Conservation (phyloP, 2,888 invertebrate genomes). For the Drosophila atripex region DNA sequence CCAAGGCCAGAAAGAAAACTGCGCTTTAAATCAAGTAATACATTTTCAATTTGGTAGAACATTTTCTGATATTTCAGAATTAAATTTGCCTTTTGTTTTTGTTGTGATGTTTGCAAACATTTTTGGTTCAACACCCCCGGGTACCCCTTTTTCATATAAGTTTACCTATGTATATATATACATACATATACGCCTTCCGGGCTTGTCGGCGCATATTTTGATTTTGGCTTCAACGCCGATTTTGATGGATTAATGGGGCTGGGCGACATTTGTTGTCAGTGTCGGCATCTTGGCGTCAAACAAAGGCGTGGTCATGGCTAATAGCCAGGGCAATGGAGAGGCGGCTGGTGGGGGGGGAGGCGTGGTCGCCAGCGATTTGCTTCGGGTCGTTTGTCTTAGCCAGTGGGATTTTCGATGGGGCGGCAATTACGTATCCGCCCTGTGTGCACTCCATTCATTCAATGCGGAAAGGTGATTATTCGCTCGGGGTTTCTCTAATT, state of each 20-base stretch:
- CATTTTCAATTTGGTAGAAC: neutral
- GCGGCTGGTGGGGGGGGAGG: neutral
- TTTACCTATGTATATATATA: neutral
- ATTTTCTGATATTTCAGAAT: neutral
- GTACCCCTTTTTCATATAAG: neutral
- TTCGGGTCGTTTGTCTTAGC: slow-evolving; percentile 63
- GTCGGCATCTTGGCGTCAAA: slow-evolving; percentile 56
- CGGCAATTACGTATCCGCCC: slow-evolving; percentile 46
- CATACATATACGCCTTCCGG: slow-evolving; percentile 4
- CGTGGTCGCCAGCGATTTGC: slow-evolving; percentile 54
- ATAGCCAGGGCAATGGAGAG: neutral
- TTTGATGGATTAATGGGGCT: slow-evolving; percentile 67
- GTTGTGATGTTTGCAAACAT: neutral
- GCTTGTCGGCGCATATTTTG: slow-evolving; percentile 34
- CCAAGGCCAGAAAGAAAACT: slow-evolving; percentile 1
- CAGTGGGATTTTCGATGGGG: slow-evolving; percentile 15
- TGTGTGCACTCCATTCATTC: slow-evolving; percentile 42
- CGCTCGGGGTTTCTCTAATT: slow-evolving; percentile 43
- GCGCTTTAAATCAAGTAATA: slow-evolving; percentile 5
- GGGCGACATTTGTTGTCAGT: slow-evolving; percentile 42
- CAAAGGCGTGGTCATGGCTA: slow-evolving; percentile 41
- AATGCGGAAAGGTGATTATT: slow-evolving; percentile 78
- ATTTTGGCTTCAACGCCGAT: slow-evolving; percentile 58
- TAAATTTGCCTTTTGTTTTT: neutral
- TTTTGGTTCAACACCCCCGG: neutral